phyloP scores from a whole-genome alignment of 2,797 vertebrate species.

The Catostomus latipinnis region DNA sequence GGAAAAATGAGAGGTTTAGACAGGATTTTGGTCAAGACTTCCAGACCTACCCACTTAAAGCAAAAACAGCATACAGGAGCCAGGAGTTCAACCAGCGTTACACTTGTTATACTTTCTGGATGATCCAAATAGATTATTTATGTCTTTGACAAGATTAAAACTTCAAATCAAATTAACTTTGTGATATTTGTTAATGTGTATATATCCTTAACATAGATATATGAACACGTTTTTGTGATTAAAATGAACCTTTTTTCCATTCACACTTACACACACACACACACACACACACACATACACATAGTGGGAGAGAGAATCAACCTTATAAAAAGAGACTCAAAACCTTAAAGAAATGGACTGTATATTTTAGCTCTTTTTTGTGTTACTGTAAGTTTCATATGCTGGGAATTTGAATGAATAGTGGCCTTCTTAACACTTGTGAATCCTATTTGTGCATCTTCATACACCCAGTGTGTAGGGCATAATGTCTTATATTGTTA shows the following conservation, averaged over 20 bases:
- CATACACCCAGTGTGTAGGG: not conserved
- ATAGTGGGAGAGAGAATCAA: not conserved
- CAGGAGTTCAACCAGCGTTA: constrained; percentile 60
- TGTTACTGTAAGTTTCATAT: constrained; percentile 6
- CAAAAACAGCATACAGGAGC: constrained; percentile 4
- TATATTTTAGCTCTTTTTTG: constrained; percentile 23
- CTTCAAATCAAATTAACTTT: constrained; percentile 58
- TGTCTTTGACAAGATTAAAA: constrained; percentile 58
- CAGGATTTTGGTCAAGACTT: constrained; percentile 14
- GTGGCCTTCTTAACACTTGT: constrained; percentile 18
- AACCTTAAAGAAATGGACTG: constrained; percentile 22
- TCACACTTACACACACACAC: not conserved
- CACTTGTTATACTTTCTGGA: constrained; percentile 32
- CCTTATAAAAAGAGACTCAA: not conserved
- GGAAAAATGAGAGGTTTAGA: constrained; percentile 74
- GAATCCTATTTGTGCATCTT: not conserved
- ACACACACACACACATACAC: no score
- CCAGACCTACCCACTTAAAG: constrained; percentile 31
- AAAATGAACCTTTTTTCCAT: not conserved
- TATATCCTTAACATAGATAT: constrained; percentile 43
- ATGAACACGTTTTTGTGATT: constrained; percentile 35
- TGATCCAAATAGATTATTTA: constrained; percentile 43
- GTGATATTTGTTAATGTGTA: constrained; percentile 59
- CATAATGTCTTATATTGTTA: not conserved
- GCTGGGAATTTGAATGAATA: constrained; percentile 15